These are phyloP conservation scores for Anaspis maculata DNA, from an alignment of 2,888 invertebrate species.

Conservation along the genomic window DNA sequence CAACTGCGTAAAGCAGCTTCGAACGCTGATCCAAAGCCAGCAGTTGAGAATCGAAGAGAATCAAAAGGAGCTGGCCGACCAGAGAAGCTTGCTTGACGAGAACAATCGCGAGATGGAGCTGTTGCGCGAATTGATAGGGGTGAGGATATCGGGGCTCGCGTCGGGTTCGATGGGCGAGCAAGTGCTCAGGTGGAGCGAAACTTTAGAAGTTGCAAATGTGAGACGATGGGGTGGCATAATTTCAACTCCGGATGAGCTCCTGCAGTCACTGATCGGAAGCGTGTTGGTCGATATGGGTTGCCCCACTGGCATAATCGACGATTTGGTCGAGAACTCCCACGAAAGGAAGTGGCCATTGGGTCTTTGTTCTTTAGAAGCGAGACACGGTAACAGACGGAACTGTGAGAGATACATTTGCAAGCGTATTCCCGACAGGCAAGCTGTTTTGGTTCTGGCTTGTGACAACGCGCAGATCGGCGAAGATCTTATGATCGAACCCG, in stretches of 20 bases:
- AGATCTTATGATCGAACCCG: constrained; percentile 93
- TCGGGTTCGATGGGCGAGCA: constrained; percentile 90
- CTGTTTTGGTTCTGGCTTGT: constrained; percentile 87
- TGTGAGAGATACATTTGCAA: constrained; percentile 94
- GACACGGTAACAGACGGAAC: constrained; percentile 86
- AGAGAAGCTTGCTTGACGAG: constrained; percentile 79
- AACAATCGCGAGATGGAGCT: constrained; percentile 82
- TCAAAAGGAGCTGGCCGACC: constrained; percentile 79
- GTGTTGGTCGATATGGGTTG: constrained; percentile 90
- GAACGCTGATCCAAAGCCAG: constrained; percentile 75
- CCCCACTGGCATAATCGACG: constrained; percentile 85
- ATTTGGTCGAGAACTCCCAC: constrained; percentile 95
- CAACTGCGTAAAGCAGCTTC: constrained; percentile 84
- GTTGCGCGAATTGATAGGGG: constrained; percentile 86
- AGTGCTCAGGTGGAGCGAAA: constrained; percentile 80
- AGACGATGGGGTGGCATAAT: constrained; percentile 99
- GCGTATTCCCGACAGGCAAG: constrained; percentile 91
- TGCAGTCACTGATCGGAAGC: constrained; percentile 87
- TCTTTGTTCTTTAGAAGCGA: constrained; percentile 82
- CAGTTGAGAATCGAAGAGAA: constrained; percentile 80
- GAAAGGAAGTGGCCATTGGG: constrained; percentile 94
- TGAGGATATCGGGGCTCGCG: constrained; percentile 85
- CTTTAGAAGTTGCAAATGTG: constrained; percentile 75
- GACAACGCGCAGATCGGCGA: constrained; percentile 93
- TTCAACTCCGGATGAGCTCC: constrained; percentile 89